phyloP scores from a whole-genome alignment of 2,888 invertebrate genomes.

The Hydrotaea diabolus region DNA sequence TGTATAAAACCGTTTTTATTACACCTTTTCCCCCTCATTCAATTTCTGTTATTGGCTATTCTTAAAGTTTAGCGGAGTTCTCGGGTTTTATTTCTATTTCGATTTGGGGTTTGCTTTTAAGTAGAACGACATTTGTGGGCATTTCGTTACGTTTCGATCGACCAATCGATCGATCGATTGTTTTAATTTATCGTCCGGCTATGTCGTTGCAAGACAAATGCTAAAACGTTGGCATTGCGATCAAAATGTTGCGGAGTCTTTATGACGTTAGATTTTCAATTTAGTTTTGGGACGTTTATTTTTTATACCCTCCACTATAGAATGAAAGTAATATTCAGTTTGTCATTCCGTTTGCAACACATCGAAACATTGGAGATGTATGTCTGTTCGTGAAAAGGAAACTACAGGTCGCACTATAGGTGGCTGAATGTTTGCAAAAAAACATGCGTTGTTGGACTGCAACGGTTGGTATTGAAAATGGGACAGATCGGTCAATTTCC shows the following conservation, averaged over 20 bases:
- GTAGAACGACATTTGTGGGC: conserved; percentile 55
- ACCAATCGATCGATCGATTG: conserved; percentile 9
- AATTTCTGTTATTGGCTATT: background rate
- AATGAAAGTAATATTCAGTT: no score
- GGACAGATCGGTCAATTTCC: no score
- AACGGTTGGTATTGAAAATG: no score
- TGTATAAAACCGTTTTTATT: conserved; percentile 8
- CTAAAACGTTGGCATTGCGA: background rate
- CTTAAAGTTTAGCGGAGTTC: conserved; percentile 22
- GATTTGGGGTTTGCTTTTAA: conserved; percentile 17
- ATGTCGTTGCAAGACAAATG: conserved; percentile 33
- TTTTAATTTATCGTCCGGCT: conserved; percentile 45
- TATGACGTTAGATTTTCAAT: conserved; percentile 48
- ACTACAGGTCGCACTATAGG: no score
- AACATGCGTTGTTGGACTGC: no score
- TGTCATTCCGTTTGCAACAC: no score
- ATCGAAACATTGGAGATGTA: no score
- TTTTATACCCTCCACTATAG: no score
- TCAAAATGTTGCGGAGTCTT: background rate
- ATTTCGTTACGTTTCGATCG: conserved; percentile 36
- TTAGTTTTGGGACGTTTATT: background rate
- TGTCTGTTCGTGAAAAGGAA: no score
- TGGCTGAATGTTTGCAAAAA: no score
- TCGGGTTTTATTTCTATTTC: conserved; percentile 6
- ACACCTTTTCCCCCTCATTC: background rate